Base-by-base conservation (phyloP, 2,888 invertebrate genomes). In the Eupsilia transversa region DNA sequence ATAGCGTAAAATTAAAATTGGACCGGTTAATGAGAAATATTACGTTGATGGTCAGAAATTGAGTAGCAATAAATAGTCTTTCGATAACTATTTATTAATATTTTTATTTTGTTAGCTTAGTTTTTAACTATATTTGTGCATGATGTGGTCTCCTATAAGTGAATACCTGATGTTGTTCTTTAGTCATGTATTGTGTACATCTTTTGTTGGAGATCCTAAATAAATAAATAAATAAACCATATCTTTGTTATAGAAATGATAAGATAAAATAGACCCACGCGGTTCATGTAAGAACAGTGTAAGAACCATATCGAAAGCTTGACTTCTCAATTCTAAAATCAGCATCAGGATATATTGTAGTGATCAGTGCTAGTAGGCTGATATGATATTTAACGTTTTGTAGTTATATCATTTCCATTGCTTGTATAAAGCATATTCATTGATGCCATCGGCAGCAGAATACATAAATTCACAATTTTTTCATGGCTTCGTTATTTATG, bases 391-490 rank as follows among this genome's bases (percentile, higher is more conserved):
- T 9, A 30, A 43, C 33, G 60, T 65, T 43, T 43, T 68, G 17
- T 12, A 12, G 3, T 43, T n/a, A 20, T 63, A 68, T 1, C 6
- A 2, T 46, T 57, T 35, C 0, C 7, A n/a, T 43, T 3, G 20
- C 2, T 27, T 20, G 17, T 65, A 27, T 6, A 49, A 27, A 33
- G 14, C 27, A 20, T 38, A 12, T 14, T 43, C 3, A 57, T 30
- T 23, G 9, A 43, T n/a, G 78, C 12, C 35, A 35, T 27, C 49
- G 49, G 77, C n/a, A 52, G 17, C 20, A 41, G 10, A 52, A 35
- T 77, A 23, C 57, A 59, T 33, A 3, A 14, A 43, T 27, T 1
- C 14, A 41, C 12, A 23, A 1, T 5, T 41, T 17, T 23, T 41
- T 27, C 17, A 52, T 57, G 17, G 3, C 5, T 41, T 17, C 10